These are phyloP conservation scores for Zeugodacus cucurbitae DNA, from an alignment of 1,140 invertebrate species.

Conservation along the genomic window DNA sequence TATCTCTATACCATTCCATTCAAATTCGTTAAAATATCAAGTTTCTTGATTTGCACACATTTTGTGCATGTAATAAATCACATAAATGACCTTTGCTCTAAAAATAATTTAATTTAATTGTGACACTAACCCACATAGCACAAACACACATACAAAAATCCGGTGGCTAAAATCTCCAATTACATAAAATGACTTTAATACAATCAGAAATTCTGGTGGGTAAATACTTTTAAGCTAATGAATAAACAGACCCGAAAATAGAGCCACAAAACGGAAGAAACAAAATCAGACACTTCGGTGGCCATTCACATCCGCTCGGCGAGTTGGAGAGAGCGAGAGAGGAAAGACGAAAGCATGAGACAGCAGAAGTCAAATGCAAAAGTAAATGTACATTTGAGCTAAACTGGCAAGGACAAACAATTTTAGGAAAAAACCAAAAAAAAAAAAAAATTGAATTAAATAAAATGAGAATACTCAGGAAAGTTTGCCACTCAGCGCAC, in stretches of 20 bases:
- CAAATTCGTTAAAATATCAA: too few relatives aligned
- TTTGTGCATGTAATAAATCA: background rate
- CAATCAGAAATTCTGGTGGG: background rate
- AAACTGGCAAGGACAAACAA: background rate
- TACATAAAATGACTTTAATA: background rate
- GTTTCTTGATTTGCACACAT: background rate
- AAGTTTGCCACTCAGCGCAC: background rate
- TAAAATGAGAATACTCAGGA: background rate
- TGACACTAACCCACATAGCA: background rate
- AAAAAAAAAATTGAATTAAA: background rate
- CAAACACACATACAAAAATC: background rate
- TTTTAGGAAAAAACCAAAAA: background rate
- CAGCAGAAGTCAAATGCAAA: background rate
- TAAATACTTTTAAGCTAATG: slow-evolving; percentile 25
- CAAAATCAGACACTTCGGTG: background rate
- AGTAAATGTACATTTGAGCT: background rate
- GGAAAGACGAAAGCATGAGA: background rate
- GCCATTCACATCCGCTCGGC: background rate
- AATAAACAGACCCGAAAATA: background rate
- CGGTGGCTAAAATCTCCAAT: background rate
- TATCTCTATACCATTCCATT: too few relatives aligned
- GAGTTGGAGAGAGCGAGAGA: background rate
- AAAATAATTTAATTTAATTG: background rate
- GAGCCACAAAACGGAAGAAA: background rate
- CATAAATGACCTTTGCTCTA: background rate